Percentiles rank a stretch among this genome's conserved stretches.
Evolutionary conservation across 2,888 invertebrate genomes (phyloP).

Genomic region (Sepiola atlantica): DNA sequence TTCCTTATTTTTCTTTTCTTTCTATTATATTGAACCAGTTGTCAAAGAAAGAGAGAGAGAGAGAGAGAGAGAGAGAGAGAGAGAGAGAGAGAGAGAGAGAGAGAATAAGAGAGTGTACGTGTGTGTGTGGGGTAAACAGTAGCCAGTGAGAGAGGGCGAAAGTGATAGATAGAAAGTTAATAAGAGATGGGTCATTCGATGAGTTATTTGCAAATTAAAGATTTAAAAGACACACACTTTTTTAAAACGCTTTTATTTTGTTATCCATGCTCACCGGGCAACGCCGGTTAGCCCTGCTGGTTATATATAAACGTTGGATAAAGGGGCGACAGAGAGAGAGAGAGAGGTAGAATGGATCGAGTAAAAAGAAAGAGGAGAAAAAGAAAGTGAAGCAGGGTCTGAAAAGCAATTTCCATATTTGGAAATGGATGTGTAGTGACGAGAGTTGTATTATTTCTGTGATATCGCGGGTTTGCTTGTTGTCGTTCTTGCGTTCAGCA

Average conservation of each 20-base stretch:
- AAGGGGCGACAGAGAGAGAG: background rate
- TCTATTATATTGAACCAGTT: no score
- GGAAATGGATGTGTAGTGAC: background rate
- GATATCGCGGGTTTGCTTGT: background rate
- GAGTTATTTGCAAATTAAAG: no score
- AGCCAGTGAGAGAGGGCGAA: no score
- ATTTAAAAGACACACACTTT: no score
- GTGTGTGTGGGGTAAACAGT: no score
- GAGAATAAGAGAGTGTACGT: background rate
- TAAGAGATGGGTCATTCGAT: no score
- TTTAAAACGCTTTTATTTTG: no score
- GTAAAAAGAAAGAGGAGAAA: background rate
- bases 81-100: slow-evolving; percentile 34
- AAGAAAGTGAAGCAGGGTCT: slow-evolving; percentile 12
- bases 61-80: slow-evolving; percentile 40
- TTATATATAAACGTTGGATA: background rate
- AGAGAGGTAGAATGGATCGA: background rate
- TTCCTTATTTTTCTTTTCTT: no score
- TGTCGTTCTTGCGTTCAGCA: background rate
- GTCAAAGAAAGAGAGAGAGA: no score
- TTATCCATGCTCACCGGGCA: no score
- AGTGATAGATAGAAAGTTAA: no score
- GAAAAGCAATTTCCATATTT: slow-evolving; percentile 22
- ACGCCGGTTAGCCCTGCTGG: no score
- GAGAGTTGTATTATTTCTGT: background rate